Conservation (phyloP, 1,140 invertebrate species). For the Diorhabda carinulata region DNA sequence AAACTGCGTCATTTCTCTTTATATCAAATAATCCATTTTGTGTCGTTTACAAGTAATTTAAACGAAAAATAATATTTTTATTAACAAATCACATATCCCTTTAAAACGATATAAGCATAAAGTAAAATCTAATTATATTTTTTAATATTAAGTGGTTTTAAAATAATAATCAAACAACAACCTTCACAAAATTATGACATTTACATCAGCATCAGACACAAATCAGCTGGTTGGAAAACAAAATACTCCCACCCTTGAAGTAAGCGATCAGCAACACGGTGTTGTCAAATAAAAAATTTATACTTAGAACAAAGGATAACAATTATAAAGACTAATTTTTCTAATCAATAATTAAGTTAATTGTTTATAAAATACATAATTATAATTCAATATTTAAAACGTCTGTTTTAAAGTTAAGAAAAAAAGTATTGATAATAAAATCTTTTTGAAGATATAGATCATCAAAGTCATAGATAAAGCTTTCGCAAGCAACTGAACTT, state of each 20-base stretch:
- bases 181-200: background rate
- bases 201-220: background rate
- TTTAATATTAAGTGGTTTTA: background rate
- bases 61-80: background rate
- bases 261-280: no score
- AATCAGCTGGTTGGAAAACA: background rate
- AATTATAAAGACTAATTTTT: no score
- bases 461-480: no score
- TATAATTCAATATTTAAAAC: no score
- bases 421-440: no score
- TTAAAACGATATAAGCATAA: background rate
- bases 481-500: no score
- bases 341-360: no score
- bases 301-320: no score
- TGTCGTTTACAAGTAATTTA: background rate
- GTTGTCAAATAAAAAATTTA: no score
- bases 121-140: background rate
- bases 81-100: background rate
- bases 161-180: conserved; percentile 1
- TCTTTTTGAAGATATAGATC: no score
- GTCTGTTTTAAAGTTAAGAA: no score
- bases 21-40: background rate
- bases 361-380: no score
- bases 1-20: background rate
- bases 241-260: background rate